phyloP scores from a whole-genome alignment of 35 echinoderm and acorn worm species.

The Ophiothrix spiculata region DNA sequence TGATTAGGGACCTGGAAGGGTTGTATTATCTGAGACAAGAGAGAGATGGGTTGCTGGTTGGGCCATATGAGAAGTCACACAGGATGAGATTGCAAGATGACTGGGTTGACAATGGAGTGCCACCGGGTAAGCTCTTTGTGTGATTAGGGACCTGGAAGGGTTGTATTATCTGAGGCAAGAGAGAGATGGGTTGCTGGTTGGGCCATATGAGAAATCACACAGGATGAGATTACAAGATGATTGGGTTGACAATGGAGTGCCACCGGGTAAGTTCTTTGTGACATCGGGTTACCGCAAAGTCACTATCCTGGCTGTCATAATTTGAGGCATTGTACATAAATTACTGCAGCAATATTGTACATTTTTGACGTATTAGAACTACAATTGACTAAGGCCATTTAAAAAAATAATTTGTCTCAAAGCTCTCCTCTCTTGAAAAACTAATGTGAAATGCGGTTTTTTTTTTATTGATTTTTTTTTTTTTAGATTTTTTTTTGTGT shows the following conservation, averaged over 20 bases:
- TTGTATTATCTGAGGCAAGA: constrained; percentile 91
- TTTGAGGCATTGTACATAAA: too few species aligned
- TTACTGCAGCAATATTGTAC: too few species aligned
- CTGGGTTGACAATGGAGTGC: constrained; percentile 84
- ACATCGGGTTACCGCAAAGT: too few species aligned
- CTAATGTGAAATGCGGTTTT: too few species aligned
- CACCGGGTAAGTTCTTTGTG: constrained; percentile 85
- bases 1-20: constrained; percentile 86
- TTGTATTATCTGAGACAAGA: constrained; percentile 91
- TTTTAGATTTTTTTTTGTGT: too few species aligned
- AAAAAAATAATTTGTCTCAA: too few species aligned
- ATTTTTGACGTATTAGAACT: too few species aligned
- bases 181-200: constrained; percentile 74
- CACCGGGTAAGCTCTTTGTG: constrained; percentile 85
- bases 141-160: constrained; percentile 86
- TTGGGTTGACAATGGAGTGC: constrained; percentile 85
- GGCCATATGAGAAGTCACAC: constrained; percentile 85
- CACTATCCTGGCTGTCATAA: too few species aligned
- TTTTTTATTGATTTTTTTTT: too few species aligned
- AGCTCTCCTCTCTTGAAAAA: too few species aligned
- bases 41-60: constrained; percentile 74
- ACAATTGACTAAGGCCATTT: too few species aligned
- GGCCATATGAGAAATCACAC: constrained; percentile 84
- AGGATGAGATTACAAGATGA: constrained; percentile 85
- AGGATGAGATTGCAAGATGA: constrained; percentile 85